Base-by-base conservation (phyloP, 1,140 invertebrate genomes). In the Neotoxoptera formosana region DNA sequence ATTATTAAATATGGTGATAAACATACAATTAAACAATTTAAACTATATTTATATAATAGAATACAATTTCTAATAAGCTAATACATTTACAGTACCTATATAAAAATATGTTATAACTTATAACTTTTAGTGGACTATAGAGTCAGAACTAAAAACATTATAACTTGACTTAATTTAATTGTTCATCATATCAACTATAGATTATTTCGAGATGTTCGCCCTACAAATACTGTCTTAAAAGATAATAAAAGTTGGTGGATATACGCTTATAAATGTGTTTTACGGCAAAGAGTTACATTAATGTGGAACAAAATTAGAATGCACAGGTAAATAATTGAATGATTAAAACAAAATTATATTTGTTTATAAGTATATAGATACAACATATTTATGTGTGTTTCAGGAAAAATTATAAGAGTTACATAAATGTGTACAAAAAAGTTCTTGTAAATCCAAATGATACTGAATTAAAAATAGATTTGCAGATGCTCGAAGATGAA, bases 401-500 rank as follows among this genome's bases (percentile, higher is more conserved):
- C 93, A 96, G 97, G 94, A 95, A 96, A 90, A 96, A 97, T 94
- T 98, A 97, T 94, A 96, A 96, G 83, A 95, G 96, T 47, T 98
- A 98, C 94, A 97, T 97, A 94, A 95, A 97, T 86, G 96, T 96
- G 2, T 98, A 97, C 94, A 97, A 97, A 94, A 96, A 97, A 94
- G 96, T 96, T n/a, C 95, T 98, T 36, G 94, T 96, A 21, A 96
- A 97, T 94, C 97, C 97, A 0, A 97, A 97, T 84, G 96, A 98
- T 94, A 97, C 97, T 6, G 97, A 97, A 94, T 95, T 97, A 36
- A 97, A 97, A 94, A 94, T 97, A 88, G 97, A 97, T 95, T 95
- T 98, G 84, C 96, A 97, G 94, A 96, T 97, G 94, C 96, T 97
- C 88, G 97, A 98, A 95, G 97, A 98, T 94, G 96, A 95, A 93